Percentiles rank a stretch among this genome's conserved stretches.
Conservation (phyloP, 2,113 vertebrate species). For the Catharus fuscescens region DNA sequence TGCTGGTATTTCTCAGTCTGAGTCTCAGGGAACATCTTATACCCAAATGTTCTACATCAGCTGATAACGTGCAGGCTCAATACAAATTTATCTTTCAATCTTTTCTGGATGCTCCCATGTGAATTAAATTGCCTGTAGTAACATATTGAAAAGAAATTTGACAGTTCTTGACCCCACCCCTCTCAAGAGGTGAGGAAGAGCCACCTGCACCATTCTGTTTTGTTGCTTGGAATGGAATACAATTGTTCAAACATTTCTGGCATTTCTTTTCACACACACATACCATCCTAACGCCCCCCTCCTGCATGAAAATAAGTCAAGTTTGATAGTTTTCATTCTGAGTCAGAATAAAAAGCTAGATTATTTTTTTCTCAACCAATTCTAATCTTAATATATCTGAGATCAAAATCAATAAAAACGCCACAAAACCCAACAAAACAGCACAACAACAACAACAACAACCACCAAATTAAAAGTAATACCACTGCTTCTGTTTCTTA, state of each 20-base stretch:
- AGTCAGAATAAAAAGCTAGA: not conserved
- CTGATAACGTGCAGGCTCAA: not conserved
- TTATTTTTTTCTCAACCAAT: not conserved
- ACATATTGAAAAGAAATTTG: not conserved
- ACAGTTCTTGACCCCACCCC: not conserved
- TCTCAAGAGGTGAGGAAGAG: not conserved
- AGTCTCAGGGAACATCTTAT: not conserved
- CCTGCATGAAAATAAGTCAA: not conserved
- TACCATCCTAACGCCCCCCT: not conserved
- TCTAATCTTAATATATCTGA: not conserved
- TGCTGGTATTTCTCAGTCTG: not conserved
- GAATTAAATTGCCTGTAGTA: not conserved
- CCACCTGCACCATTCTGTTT: not conserved
- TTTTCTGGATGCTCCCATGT: not conserved
- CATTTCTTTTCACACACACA: not conserved
- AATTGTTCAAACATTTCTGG: not conserved
- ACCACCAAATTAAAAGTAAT: not conserved
- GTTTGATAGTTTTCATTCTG: not conserved
- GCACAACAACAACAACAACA: not conserved
- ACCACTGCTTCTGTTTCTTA: not conserved
- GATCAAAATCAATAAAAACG: not conserved
- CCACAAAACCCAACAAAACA: not conserved
- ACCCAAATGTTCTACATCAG: not conserved
- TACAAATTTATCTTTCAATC: not conserved
- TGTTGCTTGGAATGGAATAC: not conserved